Evolutionary conservation across 2,797 vertebrate species (phyloP), one percentile per base, ranked within the genome.

Genomic region (Sarcophilus harrisii): DNA sequence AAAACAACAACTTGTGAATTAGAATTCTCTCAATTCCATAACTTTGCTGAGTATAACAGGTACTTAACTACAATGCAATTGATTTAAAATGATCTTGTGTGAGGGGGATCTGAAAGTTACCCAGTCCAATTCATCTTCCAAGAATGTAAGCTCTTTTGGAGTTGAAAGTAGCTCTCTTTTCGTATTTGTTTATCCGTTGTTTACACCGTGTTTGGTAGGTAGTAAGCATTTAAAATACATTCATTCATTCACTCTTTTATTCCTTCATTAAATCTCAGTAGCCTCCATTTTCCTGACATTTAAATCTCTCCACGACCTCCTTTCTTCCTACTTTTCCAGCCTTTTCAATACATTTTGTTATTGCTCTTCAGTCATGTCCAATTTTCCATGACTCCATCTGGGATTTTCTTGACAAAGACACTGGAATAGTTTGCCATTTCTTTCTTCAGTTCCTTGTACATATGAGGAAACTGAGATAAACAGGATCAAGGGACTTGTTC

Each of bases 221-320:
- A 60, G 14, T 73, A 73, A 49, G 66, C n/a, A 91, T 21, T 90
- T 92, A 29, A 92, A 5, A 89, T 54, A 52, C 21, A 91, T 73
- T 58, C 38, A 81, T 10, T 24, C 66, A 38, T 73, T 81, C 66
- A 24, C 58, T 94, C 93, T 90, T 93, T 92, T 49, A 60, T 95
- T 96, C 93, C 38, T 73, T 90, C 91, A 45, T 21, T 87, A 92
- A 45, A 93, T 92, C 91, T 32, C n/a, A 29, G 4, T n/a, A 73
- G 62, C 14, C 14, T 16, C 18, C 14, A 38, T 73, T 73, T 81
- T 81, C 73, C 45, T 45, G 73, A 45, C 38, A 45, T 45, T 45
- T 45, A 24, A 81, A 21, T 81, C n/a, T 45, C 66, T 38, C 66
- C 18, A 73, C 18, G 18, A 66, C 9, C 32, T 73, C 16, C 14